phyloP scores from a whole-genome alignment of 1,140 invertebrate genomes.

The Trichogramma pretiosum region DNA sequence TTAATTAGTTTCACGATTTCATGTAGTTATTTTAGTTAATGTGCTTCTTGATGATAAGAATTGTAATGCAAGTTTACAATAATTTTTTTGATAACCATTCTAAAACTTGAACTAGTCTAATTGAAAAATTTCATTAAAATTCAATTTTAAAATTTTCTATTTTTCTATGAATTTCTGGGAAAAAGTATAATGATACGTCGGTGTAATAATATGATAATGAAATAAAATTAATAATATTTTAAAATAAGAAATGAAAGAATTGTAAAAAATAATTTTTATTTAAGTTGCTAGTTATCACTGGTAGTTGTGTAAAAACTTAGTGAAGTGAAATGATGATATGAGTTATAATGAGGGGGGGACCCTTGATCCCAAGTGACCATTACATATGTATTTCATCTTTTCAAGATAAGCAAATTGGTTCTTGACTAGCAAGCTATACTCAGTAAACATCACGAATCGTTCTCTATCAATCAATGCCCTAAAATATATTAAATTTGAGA shows the following conservation, averaged over 20 bases:
- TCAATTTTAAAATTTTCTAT: not conserved
- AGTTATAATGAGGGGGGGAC: slow-evolving; percentile 14
- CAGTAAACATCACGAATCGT: not conserved
- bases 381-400: slow-evolving; percentile 14
- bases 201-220: not conserved
- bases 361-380: slow-evolving; percentile 17
- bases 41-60: too few relatives aligned
- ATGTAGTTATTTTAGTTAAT: too few relatives aligned
- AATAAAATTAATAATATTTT: not conserved
- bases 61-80: too few relatives aligned
- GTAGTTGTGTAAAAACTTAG: slow-evolving; percentile 1
- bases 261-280: not conserved
- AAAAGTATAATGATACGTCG: not conserved
- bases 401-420: slow-evolving; percentile 8
- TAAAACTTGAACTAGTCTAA: too few relatives aligned
- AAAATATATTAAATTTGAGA: not conserved
- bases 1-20: too few relatives aligned
- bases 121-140: too few relatives aligned
- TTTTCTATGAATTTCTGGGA: not conserved
- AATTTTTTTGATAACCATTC: too few relatives aligned
- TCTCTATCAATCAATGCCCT: too few relatives aligned
- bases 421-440: not conserved
- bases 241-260: not conserved
- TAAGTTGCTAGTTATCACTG: not conserved
- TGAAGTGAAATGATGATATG: slow-evolving; percentile 14